phyloP scores from a whole-genome alignment of 2,888 invertebrate genomes.

The Drosophila nigricruria region DNA sequence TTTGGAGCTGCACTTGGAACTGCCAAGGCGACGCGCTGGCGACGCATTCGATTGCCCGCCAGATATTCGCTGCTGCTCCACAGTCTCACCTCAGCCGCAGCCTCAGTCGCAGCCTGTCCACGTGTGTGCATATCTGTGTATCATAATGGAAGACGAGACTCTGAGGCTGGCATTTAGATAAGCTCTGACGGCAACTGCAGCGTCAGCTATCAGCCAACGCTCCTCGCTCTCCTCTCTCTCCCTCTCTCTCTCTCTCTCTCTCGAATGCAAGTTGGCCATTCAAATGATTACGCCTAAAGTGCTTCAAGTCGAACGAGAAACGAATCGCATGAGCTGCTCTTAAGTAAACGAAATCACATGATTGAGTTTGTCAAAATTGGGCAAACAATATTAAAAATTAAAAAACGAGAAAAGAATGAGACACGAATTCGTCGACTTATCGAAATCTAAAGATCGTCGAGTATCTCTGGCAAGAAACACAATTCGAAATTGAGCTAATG shows the following conservation, averaged over 20 bases:
- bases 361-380: conserved; percentile 57
- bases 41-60: conserved; percentile 79
- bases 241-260: conserved; percentile 4
- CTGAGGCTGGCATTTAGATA: conserved; percentile 86
- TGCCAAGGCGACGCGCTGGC: conserved; percentile 75
- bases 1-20: conserved; percentile 21
- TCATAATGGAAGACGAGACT: conserved; percentile 86
- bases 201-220: conserved; percentile 8
- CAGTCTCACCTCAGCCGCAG: conserved; percentile 5
- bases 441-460: conserved; percentile 38
- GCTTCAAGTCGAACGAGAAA: conserved; percentile 44
- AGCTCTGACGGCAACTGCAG: conserved; percentile 46
- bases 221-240: conserved; percentile 8
- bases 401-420: background rate
- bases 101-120: conserved; percentile 35
- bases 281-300: conserved; percentile 74
- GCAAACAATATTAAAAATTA: conserved; percentile 11
- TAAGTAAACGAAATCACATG: conserved; percentile 47
- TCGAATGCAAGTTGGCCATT: conserved; percentile 63
- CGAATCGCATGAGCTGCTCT: conserved; percentile 14
- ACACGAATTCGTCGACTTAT: conserved; percentile 34
- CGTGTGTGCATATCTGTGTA: conserved; percentile 82
- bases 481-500: conserved; percentile 64
- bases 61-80: conserved; percentile 52
- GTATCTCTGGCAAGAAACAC: conserved; percentile 41